phyloP scores from a whole-genome alignment of 2,113 vertebrate genomes.

The Reinhardtius hippoglossoides region DNA sequence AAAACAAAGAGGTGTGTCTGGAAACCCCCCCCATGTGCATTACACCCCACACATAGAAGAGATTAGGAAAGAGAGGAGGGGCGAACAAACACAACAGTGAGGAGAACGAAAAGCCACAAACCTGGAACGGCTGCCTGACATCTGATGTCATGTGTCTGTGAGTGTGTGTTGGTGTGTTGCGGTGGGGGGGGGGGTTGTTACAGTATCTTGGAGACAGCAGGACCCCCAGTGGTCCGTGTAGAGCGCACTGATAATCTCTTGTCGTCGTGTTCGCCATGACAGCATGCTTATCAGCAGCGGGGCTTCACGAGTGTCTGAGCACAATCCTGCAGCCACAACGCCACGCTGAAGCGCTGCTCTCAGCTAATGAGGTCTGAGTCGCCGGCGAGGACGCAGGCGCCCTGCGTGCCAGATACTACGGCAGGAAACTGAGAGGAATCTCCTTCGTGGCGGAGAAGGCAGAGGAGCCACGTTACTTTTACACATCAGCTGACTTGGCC shows the following conservation, averaged over 20 bases:
- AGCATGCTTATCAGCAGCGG: slow-evolving; percentile 69
- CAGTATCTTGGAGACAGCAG: slow-evolving; percentile 68
- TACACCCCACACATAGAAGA: too few species aligned
- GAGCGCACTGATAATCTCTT: slow-evolving; percentile 65
- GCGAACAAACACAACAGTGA: background rate
- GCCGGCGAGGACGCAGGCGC: background rate
- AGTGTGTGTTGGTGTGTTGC: background rate
- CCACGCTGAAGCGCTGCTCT: slow-evolving; percentile 12
- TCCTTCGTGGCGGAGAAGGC: slow-evolving; percentile 3
- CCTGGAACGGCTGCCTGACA: background rate
- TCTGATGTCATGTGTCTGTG: slow-evolving; percentile 16
- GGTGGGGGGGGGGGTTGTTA: slow-evolving; percentile 6
- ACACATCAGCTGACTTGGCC: background rate
- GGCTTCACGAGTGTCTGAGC: slow-evolving; percentile 20
- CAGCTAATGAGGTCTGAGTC: slow-evolving; percentile 29
- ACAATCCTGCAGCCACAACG: slow-evolving; percentile 9
- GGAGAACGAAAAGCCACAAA: slow-evolving; percentile 3
- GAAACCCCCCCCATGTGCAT: slow-evolving; percentile 15
- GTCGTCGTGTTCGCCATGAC: slow-evolving; percentile 47
- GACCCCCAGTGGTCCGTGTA: slow-evolving; percentile 39
- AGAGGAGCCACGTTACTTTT: background rate
- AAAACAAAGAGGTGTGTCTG: slow-evolving; percentile 2
- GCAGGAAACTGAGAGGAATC: slow-evolving; percentile 18
- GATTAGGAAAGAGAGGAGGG: slow-evolving; percentile 8
- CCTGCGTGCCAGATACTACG: slow-evolving; percentile 33